A percentile compares a stretch with the other conserved stretches of the same genome.
Conservation (phyloP, 1,140 invertebrate genomes). For the silkworm (Bombyx mori) region ASM3026992v2 NC_085124.1:7179501-7180000, state of each 20-base stretch:
- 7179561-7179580: constrained; percentile 48
- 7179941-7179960: constrained; percentile 31
- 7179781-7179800: too few species aligned
- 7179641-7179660: too few species aligned
- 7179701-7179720: too few species aligned
- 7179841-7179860: too few species aligned
- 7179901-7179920: constrained; percentile 9
- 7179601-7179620: constrained; percentile 16
- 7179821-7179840: too few species aligned
- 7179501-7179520: constrained; percentile 6
- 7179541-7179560: constrained; percentile 43
- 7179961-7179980: constrained; percentile 32
- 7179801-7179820: too few species aligned
- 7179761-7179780: too few species aligned
- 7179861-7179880: background rate
- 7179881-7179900: constrained; percentile 1
- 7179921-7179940: constrained; percentile 31
- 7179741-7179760: too few species aligned
- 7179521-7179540: constrained; percentile 45
- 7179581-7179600: constrained; percentile 45
- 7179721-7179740: too few species aligned
- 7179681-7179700: too few species aligned
- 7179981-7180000: constrained; percentile 34
- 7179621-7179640: background rate
- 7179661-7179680: too few species aligned